Conservation (phyloP, 2,113 vertebrate species). For the Dasyurus viverrinus region DNA sequence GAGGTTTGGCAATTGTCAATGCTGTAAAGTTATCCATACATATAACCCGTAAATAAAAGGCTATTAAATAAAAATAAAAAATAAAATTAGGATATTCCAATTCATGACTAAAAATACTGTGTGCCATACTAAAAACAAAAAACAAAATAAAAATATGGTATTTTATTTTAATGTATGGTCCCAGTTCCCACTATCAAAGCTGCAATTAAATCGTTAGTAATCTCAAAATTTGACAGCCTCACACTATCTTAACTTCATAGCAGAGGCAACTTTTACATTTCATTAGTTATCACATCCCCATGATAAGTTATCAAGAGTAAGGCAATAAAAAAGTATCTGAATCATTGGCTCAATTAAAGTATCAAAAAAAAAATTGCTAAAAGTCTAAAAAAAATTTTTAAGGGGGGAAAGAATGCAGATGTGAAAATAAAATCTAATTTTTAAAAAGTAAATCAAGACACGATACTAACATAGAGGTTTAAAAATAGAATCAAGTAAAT, state of each 20-base stretch:
- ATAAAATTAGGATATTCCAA: neutral
- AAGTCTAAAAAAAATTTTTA: neutral
- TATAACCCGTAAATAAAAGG: no score
- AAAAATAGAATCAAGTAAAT: neutral
- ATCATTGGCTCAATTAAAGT: neutral
- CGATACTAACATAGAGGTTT: neutral
- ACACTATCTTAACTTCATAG: neutral
- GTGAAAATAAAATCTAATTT: neutral
- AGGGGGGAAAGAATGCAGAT: neutral
- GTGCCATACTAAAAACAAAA: neutral
- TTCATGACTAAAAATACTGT: neutral
- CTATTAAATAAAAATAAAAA: no score
- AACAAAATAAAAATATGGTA: neutral
- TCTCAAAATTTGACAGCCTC: neutral
- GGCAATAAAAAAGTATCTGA: neutral
- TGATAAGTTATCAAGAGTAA: neutral
- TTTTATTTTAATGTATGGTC: neutral
- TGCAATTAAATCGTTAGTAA: neutral
- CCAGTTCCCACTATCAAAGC: neutral
- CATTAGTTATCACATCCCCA: neutral
- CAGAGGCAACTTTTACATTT: neutral
- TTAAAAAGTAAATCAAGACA: neutral
- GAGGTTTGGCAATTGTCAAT: no score
- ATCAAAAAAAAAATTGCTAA: neutral
- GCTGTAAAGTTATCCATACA: no score